Evolutionary conservation across 2,888 invertebrate species (phyloP), one percentile per base, ranked within the genome.

Genomic region (Acrobasis consociella): DNA sequence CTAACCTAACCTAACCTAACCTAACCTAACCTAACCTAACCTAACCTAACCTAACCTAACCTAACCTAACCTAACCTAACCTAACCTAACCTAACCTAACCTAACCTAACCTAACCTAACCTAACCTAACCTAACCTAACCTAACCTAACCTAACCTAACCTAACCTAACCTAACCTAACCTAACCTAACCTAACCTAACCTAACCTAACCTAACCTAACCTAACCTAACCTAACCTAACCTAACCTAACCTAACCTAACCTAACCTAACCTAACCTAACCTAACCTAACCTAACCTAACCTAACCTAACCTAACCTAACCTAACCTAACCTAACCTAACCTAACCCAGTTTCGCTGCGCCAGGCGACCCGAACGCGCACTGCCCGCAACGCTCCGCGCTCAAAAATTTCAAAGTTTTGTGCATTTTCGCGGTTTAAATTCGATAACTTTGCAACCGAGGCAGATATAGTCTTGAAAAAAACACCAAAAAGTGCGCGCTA

Each of bases 1-100:
- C 60, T 64, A 64, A 64, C 66, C 64, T 64, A 65, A 66, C 66
- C 66, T 66, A 66, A 66, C 65, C 66, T 66, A 66, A 66, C 66
- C 66, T 66, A 66, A 66, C 66, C 66, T 66, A 66, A 66, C 65
- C 65, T 66, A 66, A 66, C 66, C 66, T 66, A 66, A 66, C 66
- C 66, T 66, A 66, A 66, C 66, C 66, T 66, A 66, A 66, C 66
- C 66, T 66, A 66, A 66, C 66, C 66, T 66, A 66, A 66, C 66
- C 66, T 64, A 64, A 66, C 64, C 66, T 64, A 64, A 66, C 64
- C 66, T 66, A 66, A 66, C 64, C 66, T 64, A 64, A 66, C 64
- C 66, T 66, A 66, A 66, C 66, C 66, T 66, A 66, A 66, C 66
- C 66, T 66, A 66, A 66, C 64, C 66, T 64, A 64, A 66, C 64